These are phyloP conservation scores for Automeris io DNA, from an alignment of 2,888 invertebrate species.

Conservation along the genomic window DNA sequence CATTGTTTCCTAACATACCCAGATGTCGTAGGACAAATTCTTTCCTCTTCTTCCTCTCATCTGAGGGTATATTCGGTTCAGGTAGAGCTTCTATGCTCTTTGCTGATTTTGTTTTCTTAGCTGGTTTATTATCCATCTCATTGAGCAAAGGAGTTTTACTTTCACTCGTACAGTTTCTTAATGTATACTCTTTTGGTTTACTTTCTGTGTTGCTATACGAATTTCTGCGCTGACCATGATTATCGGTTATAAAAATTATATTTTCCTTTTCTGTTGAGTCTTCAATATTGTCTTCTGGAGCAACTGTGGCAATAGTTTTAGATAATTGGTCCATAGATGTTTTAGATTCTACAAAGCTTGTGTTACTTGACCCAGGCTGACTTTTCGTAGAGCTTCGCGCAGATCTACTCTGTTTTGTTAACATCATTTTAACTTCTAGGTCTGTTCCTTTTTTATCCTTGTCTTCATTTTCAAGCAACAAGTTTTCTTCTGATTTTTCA, in stretches of 20 bases:
- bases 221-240: background rate
- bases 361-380: background rate
- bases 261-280: background rate
- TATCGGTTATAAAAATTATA: background rate
- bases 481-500: background rate
- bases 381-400: background rate
- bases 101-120: background rate
- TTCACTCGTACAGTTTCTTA: background rate
- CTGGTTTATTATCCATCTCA: background rate
- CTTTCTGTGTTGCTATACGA: background rate
- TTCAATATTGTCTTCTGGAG: background rate
- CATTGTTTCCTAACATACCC: background rate
- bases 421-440: background rate
- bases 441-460: slow-evolving; percentile 1
- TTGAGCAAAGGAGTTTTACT: background rate
- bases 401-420: slow-evolving; percentile 2
- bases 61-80: background rate
- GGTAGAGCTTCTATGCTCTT: background rate
- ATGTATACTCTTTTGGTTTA: background rate
- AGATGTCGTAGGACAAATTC: background rate
- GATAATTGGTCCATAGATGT: background rate
- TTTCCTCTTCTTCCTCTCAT: slow-evolving; percentile 1
- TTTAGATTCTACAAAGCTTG: background rate
- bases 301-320: background rate
- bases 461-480: background rate